Base-by-base conservation (phyloP, 64 coral and sea anemone genomes). In the Pocillopora damicornis region DNA sequence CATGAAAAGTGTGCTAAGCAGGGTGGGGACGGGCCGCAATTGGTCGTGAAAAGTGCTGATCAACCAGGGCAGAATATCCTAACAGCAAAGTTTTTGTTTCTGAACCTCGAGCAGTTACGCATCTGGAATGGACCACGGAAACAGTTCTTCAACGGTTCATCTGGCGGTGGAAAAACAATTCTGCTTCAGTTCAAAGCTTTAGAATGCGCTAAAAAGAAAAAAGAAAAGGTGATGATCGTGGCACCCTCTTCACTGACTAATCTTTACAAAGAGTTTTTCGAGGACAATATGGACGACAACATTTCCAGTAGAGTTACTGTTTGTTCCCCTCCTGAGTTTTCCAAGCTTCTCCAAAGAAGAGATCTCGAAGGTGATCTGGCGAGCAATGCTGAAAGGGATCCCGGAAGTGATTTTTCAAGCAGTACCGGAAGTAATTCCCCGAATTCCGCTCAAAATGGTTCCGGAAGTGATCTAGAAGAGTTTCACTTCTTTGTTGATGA, bases 121-220 rank as follows among this genome's bases (percentile, higher is more conserved):
- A 69, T 83, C n/a, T 83, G 80, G 80, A 83, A 68, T 6, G 63
- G 80, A 20, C 61, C 36, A 66, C 18, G 5, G 35, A 62, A 68
- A 11, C 62, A 37, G 36, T 68, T 83, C 37, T 83, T 83, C n/a
- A 83, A 83, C n/a, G 80, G 80, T 22, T 83, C 80, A 3, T 68
- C 62, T 63, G 80, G 80, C 13, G 56, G 80, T 68, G 80, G 80
- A 12, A 83, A 69, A 83, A 68, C 63, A 20, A 83, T 83, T 83
- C 68, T 83, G 80, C 80, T 83, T 20, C 80, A 83, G 63, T 83
- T 83, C 63, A 83, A 69, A 83, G 80, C 80, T 66, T 69, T 83
- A 63, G 61, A 42, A 68, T 83, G 63, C 13, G 63, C 62, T 37
- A 68, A 83, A 37, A 35, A 4, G 9, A 51, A 51, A 51, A 17